Evolutionary conservation across 2,888 invertebrate species (phyloP).

Genomic region (Auanema freiburgensis): DNA sequence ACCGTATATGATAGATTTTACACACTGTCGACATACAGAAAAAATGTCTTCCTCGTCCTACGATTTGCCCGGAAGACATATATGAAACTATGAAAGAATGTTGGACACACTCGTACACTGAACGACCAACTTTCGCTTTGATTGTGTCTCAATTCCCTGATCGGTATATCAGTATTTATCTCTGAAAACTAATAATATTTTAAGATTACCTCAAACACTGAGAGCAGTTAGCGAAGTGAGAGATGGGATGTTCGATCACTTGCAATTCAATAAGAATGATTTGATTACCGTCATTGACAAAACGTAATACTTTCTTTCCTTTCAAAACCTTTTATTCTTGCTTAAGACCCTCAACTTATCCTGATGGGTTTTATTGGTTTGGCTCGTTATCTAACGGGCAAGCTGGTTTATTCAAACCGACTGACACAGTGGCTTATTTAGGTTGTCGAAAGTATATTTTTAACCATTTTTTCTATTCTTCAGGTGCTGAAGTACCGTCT

Average conservation of each 20-base stretch:
- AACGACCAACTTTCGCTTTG: conserved; percentile 86
- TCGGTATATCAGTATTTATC: conserved; percentile 6
- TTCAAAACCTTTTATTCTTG: not conserved
- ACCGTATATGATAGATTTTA: conserved; percentile 73
- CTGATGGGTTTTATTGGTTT: conserved; percentile 76
- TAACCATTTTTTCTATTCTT: not conserved
- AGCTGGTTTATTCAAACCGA: conserved; percentile 39
- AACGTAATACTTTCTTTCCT: conserved; percentile 67
- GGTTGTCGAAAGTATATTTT: conserved; percentile 12
- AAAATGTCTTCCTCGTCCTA: conserved; percentile 32
- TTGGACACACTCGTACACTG: conserved; percentile 88
- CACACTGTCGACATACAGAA: conserved; percentile 86
- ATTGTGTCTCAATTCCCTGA: conserved; percentile 67
- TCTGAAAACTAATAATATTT: not conserved
- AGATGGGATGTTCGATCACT: conserved; percentile 74
- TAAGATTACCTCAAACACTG: conserved; percentile 79
- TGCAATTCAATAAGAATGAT: conserved; percentile 84
- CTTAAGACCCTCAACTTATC: conserved; percentile 51
- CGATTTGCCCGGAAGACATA: conserved; percentile 86
- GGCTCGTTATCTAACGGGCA: conserved; percentile 81
- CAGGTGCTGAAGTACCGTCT: conserved; percentile 19
- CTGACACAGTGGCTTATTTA: conserved; percentile 43
- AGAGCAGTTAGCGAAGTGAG: conserved; percentile 76
- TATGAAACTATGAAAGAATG: conserved; percentile 90
- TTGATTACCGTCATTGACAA: conserved; percentile 89